A percentile compares a stretch with the other conserved stretches of the same genome.
Conservation (phyloP, 2,797 vertebrate species). For the Myotis myotis region DNA sequence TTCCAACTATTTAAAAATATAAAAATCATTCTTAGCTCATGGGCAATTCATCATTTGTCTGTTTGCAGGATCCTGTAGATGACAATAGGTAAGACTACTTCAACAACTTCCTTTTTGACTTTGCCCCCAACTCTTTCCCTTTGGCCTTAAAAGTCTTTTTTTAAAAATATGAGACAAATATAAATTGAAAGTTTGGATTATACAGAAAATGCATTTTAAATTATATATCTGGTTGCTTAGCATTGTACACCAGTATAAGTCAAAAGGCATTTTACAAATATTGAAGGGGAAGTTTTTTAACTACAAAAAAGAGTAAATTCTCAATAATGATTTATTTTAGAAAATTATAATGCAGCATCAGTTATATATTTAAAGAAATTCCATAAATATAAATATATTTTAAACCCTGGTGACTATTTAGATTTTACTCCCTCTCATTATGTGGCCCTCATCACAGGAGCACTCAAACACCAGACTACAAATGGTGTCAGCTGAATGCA, state of each 20-base stretch:
- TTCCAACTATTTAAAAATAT: neutral
- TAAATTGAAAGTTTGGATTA: neutral
- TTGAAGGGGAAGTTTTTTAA: neutral
- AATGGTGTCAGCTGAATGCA: neutral
- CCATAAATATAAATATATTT: neutral
- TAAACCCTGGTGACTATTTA: neutral
- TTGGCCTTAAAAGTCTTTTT: neutral
- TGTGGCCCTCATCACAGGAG: neutral
- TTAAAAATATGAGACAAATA: neutral
- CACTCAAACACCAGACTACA: constrained; percentile 6
- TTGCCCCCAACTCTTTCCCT: neutral
- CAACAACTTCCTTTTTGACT: neutral
- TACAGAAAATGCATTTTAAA: neutral
- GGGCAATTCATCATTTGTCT: neutral
- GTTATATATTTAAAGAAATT: neutral
- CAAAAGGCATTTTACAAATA: constrained; percentile 19
- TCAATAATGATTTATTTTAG: neutral
- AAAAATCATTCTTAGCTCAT: neutral
- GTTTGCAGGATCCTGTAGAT: neutral
- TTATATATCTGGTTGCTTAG: neutral
- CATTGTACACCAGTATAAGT: neutral
- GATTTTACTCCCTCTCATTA: neutral
- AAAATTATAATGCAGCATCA: neutral
- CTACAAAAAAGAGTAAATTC: neutral
- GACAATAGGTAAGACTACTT: neutral